phyloP scores from a whole-genome alignment of 2,888 invertebrate genomes.

The Auanema freiburgensis region DNA sequence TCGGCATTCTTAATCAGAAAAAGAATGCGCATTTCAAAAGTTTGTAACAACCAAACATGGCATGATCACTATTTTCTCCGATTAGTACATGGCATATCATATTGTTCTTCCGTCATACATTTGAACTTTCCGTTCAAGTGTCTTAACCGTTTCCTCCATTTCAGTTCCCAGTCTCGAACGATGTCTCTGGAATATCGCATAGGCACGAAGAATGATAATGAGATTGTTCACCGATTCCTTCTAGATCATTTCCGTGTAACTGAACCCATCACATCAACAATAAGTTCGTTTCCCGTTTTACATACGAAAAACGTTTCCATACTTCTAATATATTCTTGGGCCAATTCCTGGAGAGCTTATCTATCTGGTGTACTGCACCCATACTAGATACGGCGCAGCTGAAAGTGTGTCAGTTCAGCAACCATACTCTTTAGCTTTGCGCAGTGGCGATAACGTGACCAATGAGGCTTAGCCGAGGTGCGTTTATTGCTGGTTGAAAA shows the following conservation, averaged over 20 bases:
- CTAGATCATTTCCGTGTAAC: constrained; percentile 37
- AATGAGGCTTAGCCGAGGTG: constrained; percentile 64
- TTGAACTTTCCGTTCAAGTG: background rate
- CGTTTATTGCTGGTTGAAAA: constrained; percentile 65
- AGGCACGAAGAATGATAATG: constrained; percentile 16
- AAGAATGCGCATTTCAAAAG: no score
- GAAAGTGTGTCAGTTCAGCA: no score
- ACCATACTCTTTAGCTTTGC: constrained; percentile 44
- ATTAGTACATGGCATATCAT: no score
- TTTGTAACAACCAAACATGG: no score
- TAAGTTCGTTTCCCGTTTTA: constrained; percentile 16
- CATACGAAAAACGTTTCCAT: background rate
- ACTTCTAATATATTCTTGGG: background rate
- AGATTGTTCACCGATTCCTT: constrained; percentile 32
- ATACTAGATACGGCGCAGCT: no score
- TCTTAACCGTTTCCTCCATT: background rate
- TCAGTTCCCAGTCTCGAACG: background rate
- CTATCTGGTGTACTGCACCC: background rate
- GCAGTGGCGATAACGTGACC: constrained; percentile 64
- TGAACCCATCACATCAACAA: constrained; percentile 40
- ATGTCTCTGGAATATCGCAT: constrained; percentile 19
- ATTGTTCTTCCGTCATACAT: background rate
- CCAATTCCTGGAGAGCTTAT: background rate
- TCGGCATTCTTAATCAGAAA: no score
- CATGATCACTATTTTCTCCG: no score